These are phyloP conservation scores for Tillus elongatus DNA, from an alignment of 2,888 invertebrate genomes.

Conservation along the genomic window DNA sequence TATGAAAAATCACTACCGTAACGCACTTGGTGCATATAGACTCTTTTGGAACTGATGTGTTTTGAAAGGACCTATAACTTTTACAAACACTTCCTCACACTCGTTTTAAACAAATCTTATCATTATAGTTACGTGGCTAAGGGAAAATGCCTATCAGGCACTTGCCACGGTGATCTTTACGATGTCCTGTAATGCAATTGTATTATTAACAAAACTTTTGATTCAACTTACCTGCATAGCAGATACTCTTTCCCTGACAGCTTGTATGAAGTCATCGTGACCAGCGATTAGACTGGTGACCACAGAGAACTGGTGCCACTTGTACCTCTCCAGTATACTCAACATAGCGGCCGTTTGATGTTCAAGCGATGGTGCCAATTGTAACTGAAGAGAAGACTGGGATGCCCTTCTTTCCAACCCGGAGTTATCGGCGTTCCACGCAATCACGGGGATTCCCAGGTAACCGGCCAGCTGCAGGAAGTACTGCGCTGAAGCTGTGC, in stretches of 20 bases:
- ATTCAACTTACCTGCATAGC: slow-evolving; percentile 63
- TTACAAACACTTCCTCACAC: too few relatives aligned
- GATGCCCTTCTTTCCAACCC: slow-evolving; percentile 66
- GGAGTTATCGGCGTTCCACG: slow-evolving; percentile 97
- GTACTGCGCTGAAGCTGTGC: slow-evolving; percentile 89
- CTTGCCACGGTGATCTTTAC: too few relatives aligned
- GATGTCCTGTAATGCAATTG: too few relatives aligned
- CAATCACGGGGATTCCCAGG: slow-evolving; percentile 90
- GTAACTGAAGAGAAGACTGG: slow-evolving; percentile 81
- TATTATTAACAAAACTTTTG: too few relatives aligned
- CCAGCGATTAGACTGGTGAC: slow-evolving; percentile 91
- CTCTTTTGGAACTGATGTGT: too few relatives aligned
- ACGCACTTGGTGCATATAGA: too few relatives aligned
- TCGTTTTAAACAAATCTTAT: too few relatives aligned
- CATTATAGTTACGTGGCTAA: too few relatives aligned
- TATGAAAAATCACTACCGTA: too few relatives aligned
- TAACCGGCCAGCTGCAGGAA: slow-evolving; percentile 89
- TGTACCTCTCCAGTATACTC: slow-evolving; percentile 87
- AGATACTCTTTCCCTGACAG: slow-evolving; percentile 77
- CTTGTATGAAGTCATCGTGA: slow-evolving; percentile 91
- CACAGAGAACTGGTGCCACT: slow-evolving; percentile 93
- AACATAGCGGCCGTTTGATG: slow-evolving; percentile 96
- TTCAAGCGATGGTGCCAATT: slow-evolving; percentile 91
- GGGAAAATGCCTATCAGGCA: too few relatives aligned
- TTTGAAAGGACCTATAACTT: too few relatives aligned